Base-by-base conservation (phyloP, 2,888 invertebrate genomes). In the Notodonta dromedarius region DNA sequence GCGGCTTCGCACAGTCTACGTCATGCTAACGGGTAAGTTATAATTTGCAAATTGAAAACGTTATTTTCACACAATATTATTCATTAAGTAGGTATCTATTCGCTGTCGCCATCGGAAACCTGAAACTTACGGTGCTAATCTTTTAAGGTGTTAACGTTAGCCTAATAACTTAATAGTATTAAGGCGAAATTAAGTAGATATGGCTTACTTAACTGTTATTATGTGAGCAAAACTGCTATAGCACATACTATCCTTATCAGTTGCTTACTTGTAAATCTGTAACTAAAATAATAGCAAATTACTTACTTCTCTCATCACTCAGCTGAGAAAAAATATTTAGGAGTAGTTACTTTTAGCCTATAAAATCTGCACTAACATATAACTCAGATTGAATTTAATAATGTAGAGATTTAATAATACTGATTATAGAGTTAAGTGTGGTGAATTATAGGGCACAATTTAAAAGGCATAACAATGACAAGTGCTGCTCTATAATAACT, bases 21-120 rank as follows among this genome's bases (percentile, higher is more conserved):
- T 84, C 86, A 92, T 93, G 93, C 77, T 88, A 80, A 82, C 79
- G 79, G 93, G 92, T 92, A 91, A 84, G 62, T 80, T 85, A 82
- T 74, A 65, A 71, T 57, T 56, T 61, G 65, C 11, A 56, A 54
- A 39, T 39, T 54, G 8, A 35, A 35, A 51, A 24, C 51, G 51
- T 16, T 5, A 50, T 2, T 14, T n/a, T 16, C 8, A 50, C n/a
- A 1, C 16, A 51, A 32, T 24, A 51, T 40, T 55, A 52, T 24
- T 24, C 24, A 52, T 52, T 55, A 12, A 24, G 35, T 35, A 14
- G 7, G 12, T 39, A 46, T 60, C 52, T 35, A 2, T 58, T 46
- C 53, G 14, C 9, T 42, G 0, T 24, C 24, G 24, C 24, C 24
- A 24, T 24, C 55, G 46, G 44, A 62, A 62, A 59, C 56, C 52